Evolutionary conservation across 1,140 invertebrate genomes (phyloP), one percentile per base, ranked within the genome.

Genomic region (Zaprionus ghesquierei): DNA sequence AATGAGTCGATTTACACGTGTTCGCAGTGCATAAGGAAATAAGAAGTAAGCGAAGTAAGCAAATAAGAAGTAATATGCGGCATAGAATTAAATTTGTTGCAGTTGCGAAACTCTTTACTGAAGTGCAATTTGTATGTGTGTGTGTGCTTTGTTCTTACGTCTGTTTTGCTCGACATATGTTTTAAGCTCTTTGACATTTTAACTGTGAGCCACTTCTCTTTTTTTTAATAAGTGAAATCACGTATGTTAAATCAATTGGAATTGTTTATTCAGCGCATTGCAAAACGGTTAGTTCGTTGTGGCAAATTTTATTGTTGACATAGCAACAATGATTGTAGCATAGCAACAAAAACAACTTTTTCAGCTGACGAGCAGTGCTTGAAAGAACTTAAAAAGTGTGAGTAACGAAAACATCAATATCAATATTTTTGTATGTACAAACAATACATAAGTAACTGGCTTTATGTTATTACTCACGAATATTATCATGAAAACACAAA

Each of bases 241-340:
- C 58, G 72, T 76, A 61, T 77, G 82, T 73, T 80, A 61, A 84
- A 84, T 84, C 80, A 84, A 82, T 82, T 69, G 53, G 55, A 78
- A 72, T 84, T 70, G 59, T 64, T 64, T 59, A 70, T 69, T 64
- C 54, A 63, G 35, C 12, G 53, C 35, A 70, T 70, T 60, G 66
- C 60, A 44, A 70, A 58, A 49, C 8, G 18, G 44, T 44, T 50
- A 54, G 25, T 84, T 62, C 53, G 80, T 84, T 84, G 80, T 84
- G 80, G 73, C 80, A 69, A 73, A 65, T 79, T 74, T 68, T 33
- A 44, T 50, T 15, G 81, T 76, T 74, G 51, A 41, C 71, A 54
- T 84, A 77, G 80, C 69, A 85, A 85, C 81, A 75, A 79, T 68
- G 44, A 27, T 31, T 20, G 12, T 69, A 69, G 41, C 71, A 60